Base-by-base conservation (phyloP, 2,888 invertebrate species). In the Nematopogon swammerdamellus region DNA sequence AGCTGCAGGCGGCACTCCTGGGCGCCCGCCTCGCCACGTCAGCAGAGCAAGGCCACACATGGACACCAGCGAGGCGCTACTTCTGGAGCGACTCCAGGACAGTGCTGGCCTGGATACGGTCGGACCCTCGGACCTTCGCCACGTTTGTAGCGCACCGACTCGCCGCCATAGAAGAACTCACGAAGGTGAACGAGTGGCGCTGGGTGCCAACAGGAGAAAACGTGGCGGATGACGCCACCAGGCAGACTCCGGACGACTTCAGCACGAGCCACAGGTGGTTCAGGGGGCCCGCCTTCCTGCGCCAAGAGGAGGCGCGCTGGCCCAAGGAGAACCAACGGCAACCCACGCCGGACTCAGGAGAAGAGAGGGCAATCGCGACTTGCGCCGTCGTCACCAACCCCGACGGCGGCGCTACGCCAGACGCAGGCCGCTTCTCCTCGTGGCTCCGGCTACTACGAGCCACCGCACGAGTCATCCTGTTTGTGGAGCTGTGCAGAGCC, bases 61-160 rank as follows among this genome's bases (percentile, higher is more conserved):
- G 25, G 25, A 25, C 4, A 8, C 25, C 25, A 8, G 30, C 47
- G 20, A 19, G 18, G 1, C 25, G 36, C 30, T 10, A 47, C 1
- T 54, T 54, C 16, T 57, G 58, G 55, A 46, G 56, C 1, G 56
- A 58, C 42, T 56, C 56, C 4, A 30, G 29, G 3, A 55, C 54
- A 0, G 58, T 57, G 1, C n/a, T 58, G 8, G n/a, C 25, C 1
- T 57, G 57, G 58, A 50, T 57, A n/a, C 47, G 43, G 20, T 46
- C 50, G 10, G 55, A 53, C n/a, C 52, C 55, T 0, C 45, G 53
- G 10, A 36, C 30, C 17, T 48, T 52, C 17, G 48, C 50, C 29
- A 45, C 53, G 0, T 56, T 53, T 18, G 49, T 57, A 2, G 51
- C 55, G 1, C 55, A 59, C 47, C 49, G 56, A 11, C 30, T 56